Evolutionary conservation across 2,113 vertebrate species (phyloP).

Genomic region (Eleginops maclovinus): DNA sequence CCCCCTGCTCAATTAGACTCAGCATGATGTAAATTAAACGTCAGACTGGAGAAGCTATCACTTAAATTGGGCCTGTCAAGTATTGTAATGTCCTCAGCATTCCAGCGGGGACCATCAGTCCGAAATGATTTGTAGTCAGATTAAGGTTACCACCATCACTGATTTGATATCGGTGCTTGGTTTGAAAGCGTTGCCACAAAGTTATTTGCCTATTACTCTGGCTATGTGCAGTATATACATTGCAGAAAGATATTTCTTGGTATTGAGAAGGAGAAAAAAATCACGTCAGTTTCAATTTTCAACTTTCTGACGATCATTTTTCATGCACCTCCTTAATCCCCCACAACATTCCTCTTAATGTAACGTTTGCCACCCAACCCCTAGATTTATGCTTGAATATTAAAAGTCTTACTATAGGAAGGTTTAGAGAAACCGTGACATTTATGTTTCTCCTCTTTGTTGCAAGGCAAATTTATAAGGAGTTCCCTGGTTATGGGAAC

Average conservation of each 20-base stretch:
- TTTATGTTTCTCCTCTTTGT: constrained; percentile 62
- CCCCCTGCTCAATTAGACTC: constrained; percentile 78
- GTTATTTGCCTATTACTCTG: constrained; percentile 47
- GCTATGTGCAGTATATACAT: constrained; percentile 9
- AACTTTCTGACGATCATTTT: constrained; percentile 50
- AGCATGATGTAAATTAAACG: constrained; percentile 84
- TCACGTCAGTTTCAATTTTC: constrained; percentile 23
- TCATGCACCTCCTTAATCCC: constrained; percentile 24
- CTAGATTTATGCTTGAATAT: constrained; percentile 62
- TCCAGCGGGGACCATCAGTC: constrained; percentile 64
- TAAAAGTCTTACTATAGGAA: constrained; percentile 45
- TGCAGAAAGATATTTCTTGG: constrained; percentile 20
- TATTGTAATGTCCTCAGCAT: constrained; percentile 69
- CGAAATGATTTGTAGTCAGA: constrained; percentile 78
- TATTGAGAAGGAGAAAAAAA: constrained; percentile 5
- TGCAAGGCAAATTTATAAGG: constrained; percentile 56
- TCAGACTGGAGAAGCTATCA: constrained; percentile 78
- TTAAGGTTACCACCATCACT: constrained; percentile 76
- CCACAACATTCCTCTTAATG: constrained; percentile 43
- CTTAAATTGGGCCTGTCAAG: constrained; percentile 79
- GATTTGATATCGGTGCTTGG: constrained; percentile 66
- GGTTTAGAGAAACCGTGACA: constrained; percentile 64
- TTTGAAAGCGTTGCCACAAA: constrained; percentile 46
- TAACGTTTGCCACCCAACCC: constrained; percentile 30
- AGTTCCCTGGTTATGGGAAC: constrained; percentile 53